Conservation (phyloP, 2,888 invertebrate species). For the Morpho deidamia region DNA sequence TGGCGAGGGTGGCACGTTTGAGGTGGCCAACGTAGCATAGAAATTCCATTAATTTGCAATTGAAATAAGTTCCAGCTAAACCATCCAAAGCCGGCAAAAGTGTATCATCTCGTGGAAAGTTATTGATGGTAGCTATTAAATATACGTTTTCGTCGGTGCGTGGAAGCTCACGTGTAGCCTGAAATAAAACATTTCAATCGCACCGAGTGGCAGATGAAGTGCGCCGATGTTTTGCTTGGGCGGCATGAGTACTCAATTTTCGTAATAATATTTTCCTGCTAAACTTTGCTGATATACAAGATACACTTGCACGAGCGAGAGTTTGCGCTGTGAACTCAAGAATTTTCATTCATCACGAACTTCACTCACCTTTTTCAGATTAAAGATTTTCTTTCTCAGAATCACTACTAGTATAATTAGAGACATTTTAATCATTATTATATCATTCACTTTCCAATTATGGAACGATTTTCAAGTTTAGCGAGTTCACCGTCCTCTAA, state of each 20-base stretch:
- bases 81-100: slow-evolving; percentile 58
- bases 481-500: too few species aligned
- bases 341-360: too few species aligned
- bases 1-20: slow-evolving; percentile 41
- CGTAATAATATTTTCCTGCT: slow-evolving; percentile 35
- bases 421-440: too few species aligned
- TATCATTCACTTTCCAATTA: too few species aligned
- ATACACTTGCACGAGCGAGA: neutral
- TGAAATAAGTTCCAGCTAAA: slow-evolving; percentile 64
- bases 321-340: neutral
- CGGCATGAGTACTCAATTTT: slow-evolving; percentile 2
- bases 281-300: slow-evolving; percentile 32
- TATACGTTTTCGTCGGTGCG: slow-evolving; percentile 65
- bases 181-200: slow-evolving; percentile 72
- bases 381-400: too few species aligned
- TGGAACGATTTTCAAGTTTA: too few species aligned
- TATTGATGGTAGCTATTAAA: slow-evolving; percentile 78
- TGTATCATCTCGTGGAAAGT: slow-evolving; percentile 68
- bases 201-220: slow-evolving; percentile 63
- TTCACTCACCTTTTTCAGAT: too few species aligned
- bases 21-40: slow-evolving; percentile 47
- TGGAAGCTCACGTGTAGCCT: slow-evolving; percentile 49
- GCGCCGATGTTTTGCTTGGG: slow-evolving; percentile 52
- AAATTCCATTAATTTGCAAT: slow-evolving; percentile 74
- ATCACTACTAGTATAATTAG: too few species aligned